Percentiles rank a stretch among this genome's conserved stretches.
These are phyloP conservation scores for Artemisiospiza belli DNA, from an alignment of 2,113 vertebrate species.

Conservation along the genomic window DNA sequence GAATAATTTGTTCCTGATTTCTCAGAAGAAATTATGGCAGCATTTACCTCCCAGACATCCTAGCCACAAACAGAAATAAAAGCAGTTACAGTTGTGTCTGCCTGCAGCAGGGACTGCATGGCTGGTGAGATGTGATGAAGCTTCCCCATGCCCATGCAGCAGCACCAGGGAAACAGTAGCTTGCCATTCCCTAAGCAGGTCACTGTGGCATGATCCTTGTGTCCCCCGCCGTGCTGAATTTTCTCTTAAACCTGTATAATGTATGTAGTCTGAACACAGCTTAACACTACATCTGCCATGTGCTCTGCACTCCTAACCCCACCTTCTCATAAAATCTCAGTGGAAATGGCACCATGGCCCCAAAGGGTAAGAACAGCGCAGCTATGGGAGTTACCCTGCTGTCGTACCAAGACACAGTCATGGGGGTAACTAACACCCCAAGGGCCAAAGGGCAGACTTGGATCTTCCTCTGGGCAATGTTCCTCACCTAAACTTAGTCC, in stretches of 20 bases:
- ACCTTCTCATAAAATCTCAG: neutral
- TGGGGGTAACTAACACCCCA: accelerated
- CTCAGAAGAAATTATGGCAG: neutral
- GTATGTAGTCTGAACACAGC: neutral
- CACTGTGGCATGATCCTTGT: accelerated
- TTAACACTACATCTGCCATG: accelerated
- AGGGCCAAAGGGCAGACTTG: neutral
- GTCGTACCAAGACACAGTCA: neutral
- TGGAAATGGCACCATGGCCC: neutral
- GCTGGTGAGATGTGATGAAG: accelerated
- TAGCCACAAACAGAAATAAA: neutral
- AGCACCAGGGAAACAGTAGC: neutral
- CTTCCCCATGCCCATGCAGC: accelerated
- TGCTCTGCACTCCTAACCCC: neutral
- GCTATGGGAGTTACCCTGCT: neutral
- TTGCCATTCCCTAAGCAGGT: neutral
- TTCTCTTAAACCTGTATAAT: neutral
- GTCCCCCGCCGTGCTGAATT: neutral
- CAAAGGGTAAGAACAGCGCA: neutral
- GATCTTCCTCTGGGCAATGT: neutral
- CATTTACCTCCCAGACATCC: neutral
- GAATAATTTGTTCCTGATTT: neutral
- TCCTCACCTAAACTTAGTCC: neutral
- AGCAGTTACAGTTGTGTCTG: neutral
- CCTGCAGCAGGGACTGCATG: neutral